These are phyloP conservation scores for Scomber colias DNA, from an alignment of 2,113 vertebrate genomes.

Conservation along the genomic window DNA sequence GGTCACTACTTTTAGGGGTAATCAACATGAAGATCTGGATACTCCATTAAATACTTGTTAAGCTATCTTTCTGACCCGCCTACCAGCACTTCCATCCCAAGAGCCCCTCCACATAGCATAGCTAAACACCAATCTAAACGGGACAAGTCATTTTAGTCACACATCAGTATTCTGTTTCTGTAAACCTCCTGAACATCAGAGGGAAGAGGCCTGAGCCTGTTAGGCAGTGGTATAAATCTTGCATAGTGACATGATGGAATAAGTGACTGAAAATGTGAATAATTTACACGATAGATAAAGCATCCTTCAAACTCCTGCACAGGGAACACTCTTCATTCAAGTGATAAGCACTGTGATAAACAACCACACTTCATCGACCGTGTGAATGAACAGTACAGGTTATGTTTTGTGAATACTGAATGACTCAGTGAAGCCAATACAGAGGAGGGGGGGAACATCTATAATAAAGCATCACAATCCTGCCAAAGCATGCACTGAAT, in stretches of 20 bases:
- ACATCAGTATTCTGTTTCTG: background rate
- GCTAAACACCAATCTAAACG: background rate
- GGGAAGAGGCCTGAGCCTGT: background rate
- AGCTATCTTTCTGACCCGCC: too few relatives aligned
- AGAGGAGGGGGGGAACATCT: background rate
- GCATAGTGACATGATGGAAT: background rate
- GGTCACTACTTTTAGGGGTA: too few relatives aligned
- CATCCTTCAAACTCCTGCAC: background rate
- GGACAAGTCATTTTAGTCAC: background rate
- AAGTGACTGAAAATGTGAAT: background rate
- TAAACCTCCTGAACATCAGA: background rate
- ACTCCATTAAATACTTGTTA: too few relatives aligned
- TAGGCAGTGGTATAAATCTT: background rate
- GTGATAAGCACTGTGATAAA: background rate
- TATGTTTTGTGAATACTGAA: background rate
- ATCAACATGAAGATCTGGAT: too few relatives aligned
- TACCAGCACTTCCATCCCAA: too few relatives aligned
- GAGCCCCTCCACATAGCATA: background rate
- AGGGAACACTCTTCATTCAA: background rate
- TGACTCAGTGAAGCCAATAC: background rate
- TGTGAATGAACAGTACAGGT: background rate
- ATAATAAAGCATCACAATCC: constrained; percentile 1
- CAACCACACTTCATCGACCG: background rate
- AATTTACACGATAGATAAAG: background rate
- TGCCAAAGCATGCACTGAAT: background rate